A percentile compares a stretch with the other conserved stretches of the same genome.
Conservation (phyloP, 2,797 vertebrate genomes). For the Eulemur coronatus region DNA sequence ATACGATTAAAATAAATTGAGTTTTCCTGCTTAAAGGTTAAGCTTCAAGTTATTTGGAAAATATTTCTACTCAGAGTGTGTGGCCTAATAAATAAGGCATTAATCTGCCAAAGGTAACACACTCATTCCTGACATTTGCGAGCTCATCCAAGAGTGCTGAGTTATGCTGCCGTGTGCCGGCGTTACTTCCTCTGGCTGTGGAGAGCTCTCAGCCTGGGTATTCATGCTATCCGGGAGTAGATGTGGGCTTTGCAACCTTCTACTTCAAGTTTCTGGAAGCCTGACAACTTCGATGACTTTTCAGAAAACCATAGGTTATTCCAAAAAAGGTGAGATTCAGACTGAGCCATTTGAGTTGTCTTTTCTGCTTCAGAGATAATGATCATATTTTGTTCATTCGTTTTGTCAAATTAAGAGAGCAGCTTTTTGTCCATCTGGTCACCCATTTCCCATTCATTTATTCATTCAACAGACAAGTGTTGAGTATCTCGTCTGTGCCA, state of each 20-base stretch:
- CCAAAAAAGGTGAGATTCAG: neutral
- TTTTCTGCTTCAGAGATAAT: neutral
- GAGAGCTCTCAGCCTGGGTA: neutral
- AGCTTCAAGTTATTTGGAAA: neutral
- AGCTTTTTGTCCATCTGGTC: neutral
- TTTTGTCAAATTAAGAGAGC: neutral
- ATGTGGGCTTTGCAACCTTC: neutral
- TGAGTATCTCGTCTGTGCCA: neutral
- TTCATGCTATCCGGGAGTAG: no score
- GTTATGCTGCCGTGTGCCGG: neutral
- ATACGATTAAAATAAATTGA: neutral
- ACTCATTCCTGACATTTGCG: neutral
- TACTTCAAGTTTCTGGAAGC: neutral
- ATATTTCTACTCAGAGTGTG: neutral
- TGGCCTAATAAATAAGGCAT: neutral
- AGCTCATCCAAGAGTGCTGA: neutral
- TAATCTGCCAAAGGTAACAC: neutral
- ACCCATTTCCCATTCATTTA: neutral
- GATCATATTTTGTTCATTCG: neutral
- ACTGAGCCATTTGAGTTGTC: neutral
- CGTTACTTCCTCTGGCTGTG: neutral
- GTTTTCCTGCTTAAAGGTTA: neutral
- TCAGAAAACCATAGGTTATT: neutral
- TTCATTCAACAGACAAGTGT: neutral
- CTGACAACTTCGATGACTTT: neutral